phyloP scores from a whole-genome alignment of 2,888 invertebrate species.

The Watsonalla binaria region DNA sequence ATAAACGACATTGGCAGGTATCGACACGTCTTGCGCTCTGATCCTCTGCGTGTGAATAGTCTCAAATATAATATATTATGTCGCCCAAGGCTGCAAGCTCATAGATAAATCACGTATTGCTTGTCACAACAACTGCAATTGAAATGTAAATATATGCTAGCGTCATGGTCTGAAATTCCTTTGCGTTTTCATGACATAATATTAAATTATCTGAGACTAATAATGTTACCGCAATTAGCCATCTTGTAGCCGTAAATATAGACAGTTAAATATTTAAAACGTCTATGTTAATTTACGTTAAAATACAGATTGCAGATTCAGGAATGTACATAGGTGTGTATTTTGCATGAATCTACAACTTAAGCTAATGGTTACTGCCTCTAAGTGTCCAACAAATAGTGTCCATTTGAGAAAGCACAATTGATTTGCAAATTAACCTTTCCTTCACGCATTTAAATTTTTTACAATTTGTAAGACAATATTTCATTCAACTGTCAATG shows the following conservation, averaged over 20 bases:
- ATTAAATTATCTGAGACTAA: too few relatives aligned
- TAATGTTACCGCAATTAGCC: too few relatives aligned
- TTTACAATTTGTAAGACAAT: neutral
- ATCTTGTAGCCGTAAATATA: too few relatives aligned
- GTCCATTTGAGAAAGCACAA: neutral
- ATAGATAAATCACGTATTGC: constrained; percentile 25
- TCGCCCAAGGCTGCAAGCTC: neutral
- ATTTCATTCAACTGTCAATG: neutral
- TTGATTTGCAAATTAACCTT: neutral
- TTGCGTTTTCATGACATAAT: too few relatives aligned
- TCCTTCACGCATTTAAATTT: neutral
- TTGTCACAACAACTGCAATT: constrained; percentile 15
- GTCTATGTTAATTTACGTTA: too few relatives aligned
- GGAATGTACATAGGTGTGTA: too few relatives aligned
- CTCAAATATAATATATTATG: neutral
- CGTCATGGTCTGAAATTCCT: constrained; percentile 4
- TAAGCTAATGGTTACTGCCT: too few relatives aligned
- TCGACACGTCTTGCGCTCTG: neutral
- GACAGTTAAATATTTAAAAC: too few relatives aligned
- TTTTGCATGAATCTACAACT: too few relatives aligned
- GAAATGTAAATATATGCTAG: constrained; percentile 9
- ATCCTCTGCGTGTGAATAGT: neutral
- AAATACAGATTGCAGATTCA: too few relatives aligned
- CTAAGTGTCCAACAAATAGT: too few relatives aligned
- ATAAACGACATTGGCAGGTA: neutral